phyloP scores from a whole-genome alignment of 2,797 vertebrate genomes.

The Ctenosaura bakeri region DNA sequence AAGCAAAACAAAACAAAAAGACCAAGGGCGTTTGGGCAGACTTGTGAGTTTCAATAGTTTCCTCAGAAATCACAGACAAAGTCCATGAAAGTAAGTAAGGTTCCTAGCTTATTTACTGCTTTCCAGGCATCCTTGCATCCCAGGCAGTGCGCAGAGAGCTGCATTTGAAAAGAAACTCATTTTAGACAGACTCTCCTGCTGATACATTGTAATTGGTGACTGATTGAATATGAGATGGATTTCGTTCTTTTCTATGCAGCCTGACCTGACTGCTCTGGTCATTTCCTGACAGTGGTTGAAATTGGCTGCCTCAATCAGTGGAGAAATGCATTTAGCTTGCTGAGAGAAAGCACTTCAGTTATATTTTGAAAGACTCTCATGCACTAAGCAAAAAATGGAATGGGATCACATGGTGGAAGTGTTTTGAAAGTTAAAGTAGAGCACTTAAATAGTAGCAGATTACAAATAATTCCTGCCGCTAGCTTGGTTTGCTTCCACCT shows the following conservation, averaged over 20 bases:
- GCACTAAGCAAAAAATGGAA: conserved; percentile 72
- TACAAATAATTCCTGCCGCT: conserved; percentile 43
- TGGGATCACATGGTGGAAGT: conserved; percentile 54
- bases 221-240: conserved; percentile 69
- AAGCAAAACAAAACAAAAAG: background rate
- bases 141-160: conserved; percentile 49
- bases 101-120: conserved; percentile 60
- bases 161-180: conserved; percentile 69
- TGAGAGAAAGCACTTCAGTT: conserved; percentile 69
- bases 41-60: conserved; percentile 43
- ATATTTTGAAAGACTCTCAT: conserved; percentile 74
- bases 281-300: conserved; percentile 70
- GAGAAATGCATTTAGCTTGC: conserved; percentile 72
- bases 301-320: conserved; percentile 65
- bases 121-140: conserved; percentile 35
- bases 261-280: conserved; percentile 68
- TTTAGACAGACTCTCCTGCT: conserved; percentile 70
- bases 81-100: conserved; percentile 47
- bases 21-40: conserved; percentile 4
- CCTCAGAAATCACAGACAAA: conserved; percentile 49
- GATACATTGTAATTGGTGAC: conserved; percentile 74
- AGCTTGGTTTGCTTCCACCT: conserved; percentile 49
- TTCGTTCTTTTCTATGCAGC: conserved; percentile 65
- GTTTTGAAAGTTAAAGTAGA: conserved; percentile 67
- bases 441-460: conserved; percentile 67